A percentile compares a stretch with the other conserved stretches of the same genome.
Conservation (phyloP, 2,113 vertebrate genomes). For the Tursiops truncatus region DNA sequence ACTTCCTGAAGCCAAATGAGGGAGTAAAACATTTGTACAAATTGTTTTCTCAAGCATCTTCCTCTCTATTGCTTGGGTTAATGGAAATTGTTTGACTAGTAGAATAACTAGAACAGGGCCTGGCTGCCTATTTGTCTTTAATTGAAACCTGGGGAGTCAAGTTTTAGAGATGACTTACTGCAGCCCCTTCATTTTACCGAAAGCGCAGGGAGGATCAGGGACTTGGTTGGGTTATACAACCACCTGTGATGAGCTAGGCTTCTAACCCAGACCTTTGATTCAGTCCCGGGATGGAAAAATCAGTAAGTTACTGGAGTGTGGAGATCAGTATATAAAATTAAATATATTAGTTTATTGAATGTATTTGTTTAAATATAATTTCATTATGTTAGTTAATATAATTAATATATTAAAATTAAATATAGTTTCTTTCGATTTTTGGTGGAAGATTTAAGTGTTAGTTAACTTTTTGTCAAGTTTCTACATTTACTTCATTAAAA, state of each 20-base stretch:
- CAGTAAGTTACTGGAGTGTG: not conserved
- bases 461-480: slow-evolving; percentile 1
- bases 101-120: not conserved
- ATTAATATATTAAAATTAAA: not conserved
- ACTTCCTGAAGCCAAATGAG: slow-evolving; percentile 55
- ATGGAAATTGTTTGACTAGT: not conserved
- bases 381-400: not conserved
- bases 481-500: not conserved
- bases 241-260: not conserved
- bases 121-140: not conserved
- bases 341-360: not conserved
- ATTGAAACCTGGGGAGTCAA: not conserved
- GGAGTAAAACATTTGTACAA: not conserved
- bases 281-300: not conserved
- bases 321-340: not conserved
- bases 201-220: rapidly evolving
- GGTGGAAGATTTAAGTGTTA: not conserved
- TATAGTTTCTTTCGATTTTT: not conserved
- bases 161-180: not conserved
- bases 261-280: not conserved
- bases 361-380: not conserved
- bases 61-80: not conserved
- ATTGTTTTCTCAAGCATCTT: slow-evolving; percentile 33
- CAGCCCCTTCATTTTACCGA: not conserved
- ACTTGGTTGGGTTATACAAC: not conserved